phyloP scores from a whole-genome alignment of 2,888 invertebrate species.

The Synanthedon myopaeformis region DNA sequence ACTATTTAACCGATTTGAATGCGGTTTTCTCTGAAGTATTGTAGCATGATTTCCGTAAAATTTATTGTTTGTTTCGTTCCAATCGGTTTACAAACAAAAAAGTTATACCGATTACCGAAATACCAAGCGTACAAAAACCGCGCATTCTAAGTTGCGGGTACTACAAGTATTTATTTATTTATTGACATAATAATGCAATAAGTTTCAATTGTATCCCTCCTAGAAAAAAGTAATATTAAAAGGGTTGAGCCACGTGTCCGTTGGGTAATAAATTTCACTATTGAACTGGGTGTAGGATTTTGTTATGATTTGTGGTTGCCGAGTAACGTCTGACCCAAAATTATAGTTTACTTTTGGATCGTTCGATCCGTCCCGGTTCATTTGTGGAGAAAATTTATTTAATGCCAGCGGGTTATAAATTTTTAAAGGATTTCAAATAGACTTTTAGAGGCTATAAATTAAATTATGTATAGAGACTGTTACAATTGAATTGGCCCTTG shows the following conservation, averaged over 20 bases:
- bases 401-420: constrained; percentile 24
- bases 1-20: too few species aligned
- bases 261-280: constrained; percentile 18
- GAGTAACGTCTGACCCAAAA: constrained; percentile 28
- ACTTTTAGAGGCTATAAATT: constrained; percentile 42
- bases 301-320: constrained; percentile 34
- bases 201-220: neutral
- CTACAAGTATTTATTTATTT: too few species aligned
- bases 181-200: neutral
- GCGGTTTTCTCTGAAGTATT: too few species aligned
- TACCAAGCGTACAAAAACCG: too few species aligned
- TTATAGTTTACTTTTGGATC: constrained; percentile 19
- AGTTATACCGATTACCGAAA: too few species aligned
- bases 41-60: too few species aligned
- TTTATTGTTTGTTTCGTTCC: too few species aligned
- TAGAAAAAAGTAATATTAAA: neutral
- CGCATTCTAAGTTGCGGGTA: too few species aligned
- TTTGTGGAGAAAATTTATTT: constrained; percentile 23
- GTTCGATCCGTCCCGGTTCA: constrained; percentile 14
- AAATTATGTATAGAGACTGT: constrained; percentile 25
- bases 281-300: constrained; percentile 21
- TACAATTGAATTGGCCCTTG: neutral
- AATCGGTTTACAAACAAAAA: too few species aligned
- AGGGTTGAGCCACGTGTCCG: constrained; percentile 16
- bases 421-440: constrained; percentile 28